phyloP scores from a whole-genome alignment of 2,888 invertebrate species.

The Agonum fuliginosum region DNA sequence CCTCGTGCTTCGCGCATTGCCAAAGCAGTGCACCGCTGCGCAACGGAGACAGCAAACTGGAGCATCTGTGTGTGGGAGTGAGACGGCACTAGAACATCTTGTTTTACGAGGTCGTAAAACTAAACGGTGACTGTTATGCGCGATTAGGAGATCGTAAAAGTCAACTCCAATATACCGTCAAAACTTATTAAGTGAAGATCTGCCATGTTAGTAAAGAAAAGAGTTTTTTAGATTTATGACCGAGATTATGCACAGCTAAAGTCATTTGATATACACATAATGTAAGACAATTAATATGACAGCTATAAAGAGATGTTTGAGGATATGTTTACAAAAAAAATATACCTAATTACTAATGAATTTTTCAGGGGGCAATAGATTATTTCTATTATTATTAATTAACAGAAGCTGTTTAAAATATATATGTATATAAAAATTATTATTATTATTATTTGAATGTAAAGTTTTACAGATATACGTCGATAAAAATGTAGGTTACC shows the following conservation, averaged over 20 bases:
- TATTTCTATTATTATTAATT: neutral
- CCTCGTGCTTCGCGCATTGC: neutral
- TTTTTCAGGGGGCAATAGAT: too few relatives aligned
- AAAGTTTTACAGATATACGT: too few relatives aligned
- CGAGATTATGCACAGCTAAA: neutral
- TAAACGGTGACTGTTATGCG: conserved; percentile 59
- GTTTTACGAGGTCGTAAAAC: conserved; percentile 59
- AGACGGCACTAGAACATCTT: conserved; percentile 39
- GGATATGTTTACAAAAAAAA: too few relatives aligned
- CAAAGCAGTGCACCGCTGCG: neutral
- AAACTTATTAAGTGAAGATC: conserved; percentile 54
- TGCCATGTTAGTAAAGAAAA: conserved; percentile 19
- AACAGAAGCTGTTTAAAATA: neutral
- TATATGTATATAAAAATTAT: too few relatives aligned
- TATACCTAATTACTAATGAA: too few relatives aligned
- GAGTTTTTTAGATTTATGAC: conserved; percentile 1
- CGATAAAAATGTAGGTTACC: too few relatives aligned
- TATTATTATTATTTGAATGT: too few relatives aligned
- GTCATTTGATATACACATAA: neutral
- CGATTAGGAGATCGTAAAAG: conserved; percentile 60
- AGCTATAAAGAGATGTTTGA: neutral
- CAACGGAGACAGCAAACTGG: conserved; percentile 6
- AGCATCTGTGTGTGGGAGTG: conserved; percentile 31
- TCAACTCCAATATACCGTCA: conserved; percentile 59
- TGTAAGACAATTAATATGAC: neutral